Evolutionary conservation across 2,113 vertebrate species (phyloP).

Genomic region (Gopherus evgoodei): DNA sequence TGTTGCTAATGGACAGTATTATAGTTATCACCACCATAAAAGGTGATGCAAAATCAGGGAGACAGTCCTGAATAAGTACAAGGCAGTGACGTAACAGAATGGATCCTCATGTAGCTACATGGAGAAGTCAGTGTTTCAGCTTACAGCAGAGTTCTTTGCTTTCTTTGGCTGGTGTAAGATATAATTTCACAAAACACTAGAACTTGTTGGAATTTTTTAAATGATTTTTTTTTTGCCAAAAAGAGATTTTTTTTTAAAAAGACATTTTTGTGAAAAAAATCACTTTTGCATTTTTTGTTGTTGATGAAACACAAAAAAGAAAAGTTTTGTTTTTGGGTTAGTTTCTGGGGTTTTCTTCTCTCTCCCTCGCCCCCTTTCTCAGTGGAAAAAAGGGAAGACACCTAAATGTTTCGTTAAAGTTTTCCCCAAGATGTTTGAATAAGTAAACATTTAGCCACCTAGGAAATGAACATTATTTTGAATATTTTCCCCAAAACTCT

Average conservation of each 20-base stretch:
- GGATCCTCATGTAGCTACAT: not conserved
- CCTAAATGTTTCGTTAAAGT: not conserved
- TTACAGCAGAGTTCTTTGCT: not conserved
- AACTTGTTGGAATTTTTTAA: not conserved
- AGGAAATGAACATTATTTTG: not conserved
- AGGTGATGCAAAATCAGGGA: not conserved
- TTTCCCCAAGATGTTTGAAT: not conserved
- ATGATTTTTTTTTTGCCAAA: not conserved
- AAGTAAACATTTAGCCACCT: not conserved
- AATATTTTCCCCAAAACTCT: not conserved
- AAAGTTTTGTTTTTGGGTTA: fast-evolving
- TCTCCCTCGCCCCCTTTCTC: not conserved
- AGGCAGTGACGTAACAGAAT: not conserved
- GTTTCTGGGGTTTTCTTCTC: not conserved
- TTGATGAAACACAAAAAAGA: not conserved
- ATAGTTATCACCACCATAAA: not conserved
- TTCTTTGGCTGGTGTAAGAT: not conserved
- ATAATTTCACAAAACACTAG: not conserved
- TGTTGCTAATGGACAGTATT: not conserved
- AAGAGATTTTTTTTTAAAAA: not conserved
- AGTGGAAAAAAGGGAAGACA: not conserved
- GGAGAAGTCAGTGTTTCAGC: not conserved
- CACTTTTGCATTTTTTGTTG: not conserved
- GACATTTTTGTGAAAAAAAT: not conserved
- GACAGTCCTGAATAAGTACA: not conserved